A percentile compares a stretch with the other conserved stretches of the same genome.
Evolutionary conservation across 2,888 invertebrate genomes (phyloP).

Genomic region (Pyrrhia umbra): DNA sequence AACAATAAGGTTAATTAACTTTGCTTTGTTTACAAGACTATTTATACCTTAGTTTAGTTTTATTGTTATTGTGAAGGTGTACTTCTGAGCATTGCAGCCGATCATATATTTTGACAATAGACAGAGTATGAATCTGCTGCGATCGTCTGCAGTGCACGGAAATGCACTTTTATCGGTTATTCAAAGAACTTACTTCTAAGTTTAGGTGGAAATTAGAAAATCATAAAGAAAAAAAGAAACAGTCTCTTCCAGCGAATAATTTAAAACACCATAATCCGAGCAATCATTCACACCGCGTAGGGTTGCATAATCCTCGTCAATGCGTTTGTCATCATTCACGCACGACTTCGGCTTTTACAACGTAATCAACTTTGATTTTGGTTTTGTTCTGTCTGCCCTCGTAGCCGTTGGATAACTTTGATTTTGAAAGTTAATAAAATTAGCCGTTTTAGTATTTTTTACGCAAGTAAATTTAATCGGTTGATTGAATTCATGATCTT

Average conservation of each 20-base stretch:
- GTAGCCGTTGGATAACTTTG: conserved; percentile 6
- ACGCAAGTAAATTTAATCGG: conserved; percentile 11
- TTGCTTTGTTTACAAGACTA: too few relatives aligned
- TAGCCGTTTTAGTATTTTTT: neutral
- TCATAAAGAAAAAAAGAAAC: neutral
- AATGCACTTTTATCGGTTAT: too few relatives aligned
- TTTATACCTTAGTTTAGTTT: too few relatives aligned
- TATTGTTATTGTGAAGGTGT: too few relatives aligned
- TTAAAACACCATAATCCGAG: conserved; percentile 58
- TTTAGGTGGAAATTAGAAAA: too few relatives aligned
- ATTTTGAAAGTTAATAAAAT: conserved; percentile 26
- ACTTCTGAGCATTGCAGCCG: too few relatives aligned
- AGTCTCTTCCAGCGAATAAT: conserved; percentile 61
- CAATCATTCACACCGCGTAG: conserved; percentile 67
- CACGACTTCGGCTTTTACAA: conserved; percentile 71
- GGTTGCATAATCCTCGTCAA: conserved; percentile 77
- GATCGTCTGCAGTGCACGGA: too few relatives aligned
- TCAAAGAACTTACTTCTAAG: too few relatives aligned
- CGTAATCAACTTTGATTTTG: conserved; percentile 68
- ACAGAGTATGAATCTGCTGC: too few relatives aligned
- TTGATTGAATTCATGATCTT: conserved; percentile 34
- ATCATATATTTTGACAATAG: too few relatives aligned
- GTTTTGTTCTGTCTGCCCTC: conserved; percentile 51
- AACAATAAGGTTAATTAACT: too few relatives aligned
- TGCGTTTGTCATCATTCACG: conserved; percentile 77